Base-by-base conservation (phyloP, 2,797 vertebrate species). In the Helarctos malayanus region DNA sequence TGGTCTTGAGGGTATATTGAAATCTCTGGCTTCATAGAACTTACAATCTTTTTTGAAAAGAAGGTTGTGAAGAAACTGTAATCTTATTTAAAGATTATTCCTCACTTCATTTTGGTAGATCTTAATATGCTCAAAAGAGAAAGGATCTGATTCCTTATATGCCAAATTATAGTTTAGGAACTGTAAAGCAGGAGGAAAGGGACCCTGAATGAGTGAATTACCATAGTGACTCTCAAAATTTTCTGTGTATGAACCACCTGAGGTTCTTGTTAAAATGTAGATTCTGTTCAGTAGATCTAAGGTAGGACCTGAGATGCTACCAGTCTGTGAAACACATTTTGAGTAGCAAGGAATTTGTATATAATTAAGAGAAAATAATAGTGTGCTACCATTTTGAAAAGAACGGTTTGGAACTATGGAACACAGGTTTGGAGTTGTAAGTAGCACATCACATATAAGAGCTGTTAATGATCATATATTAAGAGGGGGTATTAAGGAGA, bases 351-450 rank as follows among this genome's bases (percentile, higher is more conserved):
- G 16, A 82, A 35, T 78, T 81, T 61, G 13, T 90, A 47, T 68
- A 80, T 94, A 84, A 81, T 89, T 85, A 91, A 94, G 76, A 93
- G 56, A 85, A 93, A 63, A 84, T 57, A 18, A 88, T 84, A 73
- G 61, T n/a, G 13, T 91, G 45, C 52, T 82, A 7, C 56, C 65
- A 57, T 92, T 94, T 96, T 89, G 89, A 89, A 71, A 83, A 56
- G 54, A 76, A 41, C 71, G 5, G 21, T 71, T 86, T 78, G 73
- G 59, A 81, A 35, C 23, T 54, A 49, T 27, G 73, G 59, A 92
- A 47, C 14, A 63, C n/a, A 86, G 81, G 41, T 19, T 68, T 87
- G 32, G 76, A 91, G 25, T 94, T 97, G 18, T 69, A 56, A 94
- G n/a, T 32, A 45, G 41, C 49, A 91, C 47, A 61, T 76, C 73